Conservation (phyloP, 2,797 vertebrate genomes). For the Crax fasciolata region DNA sequence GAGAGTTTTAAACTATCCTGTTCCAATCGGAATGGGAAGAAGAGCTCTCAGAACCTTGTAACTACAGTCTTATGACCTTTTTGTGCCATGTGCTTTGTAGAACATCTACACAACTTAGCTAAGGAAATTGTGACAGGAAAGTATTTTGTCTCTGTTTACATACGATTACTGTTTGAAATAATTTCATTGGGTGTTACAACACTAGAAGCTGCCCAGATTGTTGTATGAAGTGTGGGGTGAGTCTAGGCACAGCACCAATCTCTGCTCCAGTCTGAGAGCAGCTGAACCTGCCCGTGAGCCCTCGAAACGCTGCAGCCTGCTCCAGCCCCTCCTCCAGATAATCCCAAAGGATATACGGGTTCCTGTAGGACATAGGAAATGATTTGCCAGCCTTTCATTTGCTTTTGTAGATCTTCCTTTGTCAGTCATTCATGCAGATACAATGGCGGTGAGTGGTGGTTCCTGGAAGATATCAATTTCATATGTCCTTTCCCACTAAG, state of each 20-base stretch:
- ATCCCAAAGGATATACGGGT: slow-evolving; percentile 21
- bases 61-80: neutral
- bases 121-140: neutral
- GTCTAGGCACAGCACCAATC: neutral
- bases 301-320: neutral
- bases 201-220: neutral
- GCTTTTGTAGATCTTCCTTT: slow-evolving; percentile 57
- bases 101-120: neutral
- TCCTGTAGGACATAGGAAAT: slow-evolving; percentile 27
- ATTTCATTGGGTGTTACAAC: neutral
- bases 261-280: neutral
- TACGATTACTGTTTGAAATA: neutral
- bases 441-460: slow-evolving; percentile 51
- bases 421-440: slow-evolving; percentile 67
- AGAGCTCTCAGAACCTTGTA: neutral
- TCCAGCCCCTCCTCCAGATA: neutral
- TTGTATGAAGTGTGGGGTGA: neutral
- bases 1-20: neutral
- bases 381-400: neutral
- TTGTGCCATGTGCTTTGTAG: neutral
- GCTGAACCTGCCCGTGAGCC: neutral
- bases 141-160: neutral
- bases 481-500: slow-evolving; percentile 28
- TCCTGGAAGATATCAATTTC: slow-evolving; percentile 54
- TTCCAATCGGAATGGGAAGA: neutral